Evolutionary conservation across 2,888 invertebrate genomes (phyloP), one percentile per base, ranked within the genome.

Genomic region (Chymomyza fuscimana): DNA sequence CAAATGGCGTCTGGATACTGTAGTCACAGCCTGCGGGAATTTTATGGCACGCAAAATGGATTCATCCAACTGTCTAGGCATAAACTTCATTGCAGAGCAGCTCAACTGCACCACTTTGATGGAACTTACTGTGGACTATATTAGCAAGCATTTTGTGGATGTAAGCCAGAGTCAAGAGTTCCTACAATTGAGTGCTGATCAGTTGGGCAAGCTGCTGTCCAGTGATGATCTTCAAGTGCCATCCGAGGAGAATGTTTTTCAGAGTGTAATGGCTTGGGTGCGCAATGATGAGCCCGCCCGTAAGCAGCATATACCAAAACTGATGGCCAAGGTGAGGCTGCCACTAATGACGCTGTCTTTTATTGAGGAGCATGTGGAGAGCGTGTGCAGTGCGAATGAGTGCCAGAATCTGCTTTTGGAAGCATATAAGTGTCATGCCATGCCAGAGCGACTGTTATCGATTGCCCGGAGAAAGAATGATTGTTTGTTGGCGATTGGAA

Each of bases 181-280:
- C 19, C 19, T 91, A 63, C 92, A 92, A 82, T 80, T 92, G 22
- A 95, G 95, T 73, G 93, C 94, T 46, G 96, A 97, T 25, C 97
- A 98, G 91, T 93, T 98, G 83, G 93, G 94, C 15, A 95, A 94
- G 89, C 92, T 98, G 76, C 93, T 98, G 65, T 94, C 95, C 79
- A 97, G 96, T 73, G 97, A 98, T 92, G 97, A 98, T 93, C 94
- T 98, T 74, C 98, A 98, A 93, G 97, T 98, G 56, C 94, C 96
- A 29, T 96, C 95, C 9, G 98, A 98, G 92, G 97, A 98, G 91
- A 95, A 95, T 91, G 96, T 98, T 66, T 98, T 97, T 91, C 95
- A 96, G 89, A 97, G 98, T 70, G 93, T 98, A 32, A 95, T 97
- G 94, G 93, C 94, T 63, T 98, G 98, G 98, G 93, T 98, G 65